phyloP scores from a whole-genome alignment of 1,140 invertebrate genomes.

The Spodoptera litura region DNA sequence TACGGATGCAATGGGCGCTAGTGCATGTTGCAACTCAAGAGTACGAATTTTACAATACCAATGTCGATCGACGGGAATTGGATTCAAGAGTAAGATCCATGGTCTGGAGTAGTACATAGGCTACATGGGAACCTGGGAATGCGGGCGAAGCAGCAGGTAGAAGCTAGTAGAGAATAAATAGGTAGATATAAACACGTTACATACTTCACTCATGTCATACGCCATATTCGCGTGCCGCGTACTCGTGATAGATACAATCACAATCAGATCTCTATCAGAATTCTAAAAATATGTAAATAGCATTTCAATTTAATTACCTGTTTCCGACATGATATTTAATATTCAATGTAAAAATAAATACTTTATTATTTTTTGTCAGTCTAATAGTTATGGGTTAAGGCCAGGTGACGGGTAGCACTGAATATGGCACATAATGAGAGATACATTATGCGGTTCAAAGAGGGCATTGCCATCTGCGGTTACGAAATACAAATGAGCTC shows the following conservation, averaged over 20 bases:
- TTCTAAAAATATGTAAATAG: no score
- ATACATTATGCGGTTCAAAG: neutral
- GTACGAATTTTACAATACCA: no score
- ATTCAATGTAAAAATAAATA: neutral
- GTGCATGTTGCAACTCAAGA: no score
- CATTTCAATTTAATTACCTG: neutral
- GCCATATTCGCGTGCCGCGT: neutral
- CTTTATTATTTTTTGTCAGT: neutral
- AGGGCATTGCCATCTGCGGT: constrained; percentile 1
- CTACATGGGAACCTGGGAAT: no score
- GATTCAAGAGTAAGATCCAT: no score
- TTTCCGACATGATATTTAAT: constrained; percentile 6
- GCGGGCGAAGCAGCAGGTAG: no score
- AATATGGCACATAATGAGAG: neutral
- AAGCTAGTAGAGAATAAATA: no score
- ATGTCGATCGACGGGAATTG: no score
- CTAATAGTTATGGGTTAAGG: neutral
- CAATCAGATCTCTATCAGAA: neutral
- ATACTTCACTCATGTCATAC: neutral
- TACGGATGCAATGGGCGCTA: no score
- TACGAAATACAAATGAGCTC: neutral
- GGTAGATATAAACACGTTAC: no score
- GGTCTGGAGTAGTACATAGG: no score
- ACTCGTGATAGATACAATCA: constrained; percentile 13
- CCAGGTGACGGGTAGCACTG: neutral